Percentiles rank a stretch among this genome's conserved stretches.
Evolutionary conservation across 2,797 vertebrate species (phyloP).

Genomic region (Percopsis omiscomaycus): DNA sequence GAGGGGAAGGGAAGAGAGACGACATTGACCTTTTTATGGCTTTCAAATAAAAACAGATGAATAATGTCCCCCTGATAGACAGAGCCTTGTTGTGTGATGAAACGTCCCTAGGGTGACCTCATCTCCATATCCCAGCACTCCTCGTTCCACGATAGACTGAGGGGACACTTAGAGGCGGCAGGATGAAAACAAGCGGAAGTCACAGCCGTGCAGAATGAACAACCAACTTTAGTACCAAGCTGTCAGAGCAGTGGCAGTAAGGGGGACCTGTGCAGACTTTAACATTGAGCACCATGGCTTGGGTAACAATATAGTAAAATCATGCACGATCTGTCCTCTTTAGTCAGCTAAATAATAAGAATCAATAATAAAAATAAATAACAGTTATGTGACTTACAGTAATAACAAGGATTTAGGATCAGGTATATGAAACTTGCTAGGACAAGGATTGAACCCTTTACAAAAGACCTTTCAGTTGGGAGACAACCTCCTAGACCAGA

Average conservation of each 20-base stretch:
- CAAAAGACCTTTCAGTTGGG: too few species aligned
- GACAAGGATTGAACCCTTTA: too few species aligned
- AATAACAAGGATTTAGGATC: too few species aligned
- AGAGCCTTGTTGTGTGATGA: neutral
- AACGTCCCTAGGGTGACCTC: neutral
- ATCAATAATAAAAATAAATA: too few species aligned
- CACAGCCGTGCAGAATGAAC: conserved; percentile 12
- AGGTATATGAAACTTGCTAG: too few species aligned
- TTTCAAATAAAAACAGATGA: conserved; percentile 3
- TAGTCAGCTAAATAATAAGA: too few species aligned
- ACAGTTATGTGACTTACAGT: too few species aligned
- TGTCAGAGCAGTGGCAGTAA: conserved; percentile 13
- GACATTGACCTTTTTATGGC: neutral
- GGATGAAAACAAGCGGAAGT: conserved; percentile 10
- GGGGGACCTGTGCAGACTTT: neutral
- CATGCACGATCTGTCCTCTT: too few species aligned
- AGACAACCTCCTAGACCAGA: too few species aligned
- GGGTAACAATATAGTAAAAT: too few species aligned
- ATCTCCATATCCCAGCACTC: neutral
- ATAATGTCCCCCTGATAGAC: conserved; percentile 5
- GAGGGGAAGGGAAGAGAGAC: neutral
- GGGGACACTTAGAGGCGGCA: conserved; percentile 3
- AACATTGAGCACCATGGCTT: too few species aligned
- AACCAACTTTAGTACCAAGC: conserved; percentile 35
- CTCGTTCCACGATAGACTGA: neutral